These are phyloP conservation scores for Tethea ocularis DNA, from an alignment of 2,888 invertebrate genomes.

Conservation along the genomic window DNA sequence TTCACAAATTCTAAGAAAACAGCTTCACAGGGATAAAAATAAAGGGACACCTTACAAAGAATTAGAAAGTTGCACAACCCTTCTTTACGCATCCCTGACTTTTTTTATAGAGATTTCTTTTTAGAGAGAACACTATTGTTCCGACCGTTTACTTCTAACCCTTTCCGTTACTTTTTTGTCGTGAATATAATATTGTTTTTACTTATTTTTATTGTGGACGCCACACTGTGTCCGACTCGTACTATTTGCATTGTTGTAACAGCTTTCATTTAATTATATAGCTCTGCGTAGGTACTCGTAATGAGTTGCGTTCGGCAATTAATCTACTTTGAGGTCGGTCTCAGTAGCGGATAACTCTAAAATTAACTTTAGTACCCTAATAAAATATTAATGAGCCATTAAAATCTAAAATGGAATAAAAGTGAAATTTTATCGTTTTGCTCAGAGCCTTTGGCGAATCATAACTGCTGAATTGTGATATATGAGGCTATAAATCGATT, in stretches of 20 bases:
- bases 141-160: conserved; percentile 72
- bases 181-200: conserved; percentile 59
- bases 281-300: conserved; percentile 1
- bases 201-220: conserved; percentile 53
- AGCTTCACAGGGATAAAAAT: conserved; percentile 46
- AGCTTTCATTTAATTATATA: not conserved
- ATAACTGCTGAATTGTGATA: conserved; percentile 63
- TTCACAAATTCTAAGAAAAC: conserved; percentile 74
- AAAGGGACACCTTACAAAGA: conserved; percentile 76
- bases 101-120: conserved; percentile 65
- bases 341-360: conserved; percentile 78
- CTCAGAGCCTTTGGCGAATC: conserved; percentile 66
- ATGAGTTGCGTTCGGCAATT: conserved; percentile 48
- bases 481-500: conserved; percentile 73
- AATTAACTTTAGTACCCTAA: conserved; percentile 77
- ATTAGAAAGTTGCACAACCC: conserved; percentile 83
- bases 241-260: conserved; percentile 22
- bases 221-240: conserved; percentile 27
- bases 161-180: conserved; percentile 74
- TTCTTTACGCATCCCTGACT: conserved; percentile 69
- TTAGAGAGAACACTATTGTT: conserved; percentile 71
- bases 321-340: conserved; percentile 65
- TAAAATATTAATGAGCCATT: conserved; percentile 82
- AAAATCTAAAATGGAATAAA: conserved; percentile 81
- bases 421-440: conserved; percentile 79